Evolutionary conservation across 2,888 invertebrate species (phyloP).

Genomic region (Thysanoteuthis rhombus): DNA sequence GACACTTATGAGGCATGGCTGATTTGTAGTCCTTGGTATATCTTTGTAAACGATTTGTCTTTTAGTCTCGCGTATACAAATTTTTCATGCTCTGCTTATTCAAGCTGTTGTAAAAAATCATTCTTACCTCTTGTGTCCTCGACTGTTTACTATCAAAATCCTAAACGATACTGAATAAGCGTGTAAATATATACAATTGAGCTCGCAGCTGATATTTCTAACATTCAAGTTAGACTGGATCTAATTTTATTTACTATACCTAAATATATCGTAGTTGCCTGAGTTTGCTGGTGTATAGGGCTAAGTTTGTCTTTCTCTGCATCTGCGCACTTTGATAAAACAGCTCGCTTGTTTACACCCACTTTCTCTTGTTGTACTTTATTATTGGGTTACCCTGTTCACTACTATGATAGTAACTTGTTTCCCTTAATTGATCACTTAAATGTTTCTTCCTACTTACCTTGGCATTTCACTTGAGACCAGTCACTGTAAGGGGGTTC

Average conservation of each 20-base stretch:
- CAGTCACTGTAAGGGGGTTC: neutral
- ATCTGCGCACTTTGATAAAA: neutral
- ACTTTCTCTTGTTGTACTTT: neutral
- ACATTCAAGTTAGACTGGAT: neutral
- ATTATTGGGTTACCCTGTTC: neutral
- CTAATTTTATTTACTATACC: neutral
- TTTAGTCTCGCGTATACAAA: no score
- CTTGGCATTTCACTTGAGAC: neutral
- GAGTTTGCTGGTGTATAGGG: neutral
- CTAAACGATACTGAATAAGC: neutral
- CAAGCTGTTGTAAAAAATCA: no score
- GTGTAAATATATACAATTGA: neutral
- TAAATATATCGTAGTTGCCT: neutral
- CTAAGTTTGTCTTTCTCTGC: neutral
- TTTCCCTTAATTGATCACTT: neutral
- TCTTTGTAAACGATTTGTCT: no score
- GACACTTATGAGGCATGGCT: no score
- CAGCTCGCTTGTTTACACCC: neutral
- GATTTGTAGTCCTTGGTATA: no score
- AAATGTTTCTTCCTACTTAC: neutral
- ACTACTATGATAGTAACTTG: no score
- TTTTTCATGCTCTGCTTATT: no score
- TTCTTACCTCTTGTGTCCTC: neutral
- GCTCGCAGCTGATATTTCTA: neutral
- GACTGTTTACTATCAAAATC: neutral